These are phyloP conservation scores for Epinephelus coioides DNA, from an alignment of 2,797 vertebrate genomes.

Conservation along the genomic window DNA sequence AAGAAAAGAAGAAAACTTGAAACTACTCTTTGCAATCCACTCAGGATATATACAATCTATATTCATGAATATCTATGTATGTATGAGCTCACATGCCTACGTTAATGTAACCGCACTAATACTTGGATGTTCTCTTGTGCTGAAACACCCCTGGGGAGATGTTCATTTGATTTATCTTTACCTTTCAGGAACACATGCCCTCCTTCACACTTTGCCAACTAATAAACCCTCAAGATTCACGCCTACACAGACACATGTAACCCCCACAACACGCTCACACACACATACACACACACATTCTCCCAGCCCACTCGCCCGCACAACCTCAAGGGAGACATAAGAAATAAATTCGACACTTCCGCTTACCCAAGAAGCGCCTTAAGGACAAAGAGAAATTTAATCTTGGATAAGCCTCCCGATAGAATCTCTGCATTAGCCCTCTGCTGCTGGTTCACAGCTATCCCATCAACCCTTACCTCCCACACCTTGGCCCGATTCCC, in stretches of 20 bases:
- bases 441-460: constrained; percentile 80
- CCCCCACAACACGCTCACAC: constrained; percentile 21
- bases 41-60: constrained; percentile 27
- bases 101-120: constrained; percentile 39
- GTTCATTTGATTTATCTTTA: constrained; percentile 69
- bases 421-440: constrained; percentile 84
- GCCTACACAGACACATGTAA: constrained; percentile 46
- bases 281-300: constrained; percentile 23
- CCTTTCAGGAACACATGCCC: constrained; percentile 62
- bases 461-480: constrained; percentile 81
- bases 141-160: constrained; percentile 39
- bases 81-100: constrained; percentile 6
- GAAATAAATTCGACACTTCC: constrained; percentile 83
- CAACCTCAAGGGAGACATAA: constrained; percentile 78
- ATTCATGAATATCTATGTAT: constrained; percentile 36
- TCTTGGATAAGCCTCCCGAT: constrained; percentile 85
- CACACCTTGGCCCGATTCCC: constrained; percentile 76
- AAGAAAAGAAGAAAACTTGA: background rate
- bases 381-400: constrained; percentile 87
- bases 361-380: constrained; percentile 82
- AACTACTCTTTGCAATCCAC: constrained; percentile 1
- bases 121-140: constrained; percentile 40
- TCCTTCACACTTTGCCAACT: constrained; percentile 63
- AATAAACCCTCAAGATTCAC: constrained; percentile 66
- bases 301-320: constrained; percentile 53